Evolutionary conservation across 2,797 vertebrate species (phyloP), one percentile per base, ranked within the genome.

Genomic region (Champsocephalus esox): DNA sequence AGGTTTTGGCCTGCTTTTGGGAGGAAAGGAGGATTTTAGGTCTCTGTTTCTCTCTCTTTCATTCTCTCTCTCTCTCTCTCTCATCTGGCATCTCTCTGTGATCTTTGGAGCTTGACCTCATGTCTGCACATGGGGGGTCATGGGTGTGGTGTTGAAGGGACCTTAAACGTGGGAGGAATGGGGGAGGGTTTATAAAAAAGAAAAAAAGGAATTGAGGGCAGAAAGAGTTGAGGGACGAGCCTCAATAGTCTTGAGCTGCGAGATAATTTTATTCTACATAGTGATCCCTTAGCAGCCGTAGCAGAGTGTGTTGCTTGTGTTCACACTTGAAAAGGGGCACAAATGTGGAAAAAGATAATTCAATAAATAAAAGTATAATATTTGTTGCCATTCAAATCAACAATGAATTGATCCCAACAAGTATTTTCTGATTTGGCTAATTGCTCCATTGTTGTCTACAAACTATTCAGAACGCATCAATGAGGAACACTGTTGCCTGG

Each of bases 21-120:
- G 75, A 80, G 89, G 90, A 88, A 87, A 86, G 88, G 73, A 88
- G 87, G 86, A 87, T 91, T 93, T 91, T 83, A 81, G 83, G 82
- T 88, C 85, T 89, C 84, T 82, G 79, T 87, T 46, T 60, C 68
- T 75, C 76, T 80, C 72, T 77, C 85, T 28, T 28, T 28, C 24
- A 28, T 28, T 57, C 54, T 45, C 74, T 49, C 74, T 61, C 66
- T 19, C 66, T 19, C 19, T 52, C 67, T 81, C 75, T 77, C 85
- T 86, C 87, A 86, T 92, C 87, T 93, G 92, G 91, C 82, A 87
- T 87, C 90, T 94, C 79, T 88, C 92, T 96, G 91, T 96, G 95
- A 95, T 95, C 95, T 95, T 89, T 95, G 93, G 92, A 94, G 94
- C 94, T 92, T 95, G 93, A 94, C 93, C 92, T 90, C 88, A 90